phyloP scores from a whole-genome alignment of 2,113 vertebrate species.

The Perca fluviatilis region DNA sequence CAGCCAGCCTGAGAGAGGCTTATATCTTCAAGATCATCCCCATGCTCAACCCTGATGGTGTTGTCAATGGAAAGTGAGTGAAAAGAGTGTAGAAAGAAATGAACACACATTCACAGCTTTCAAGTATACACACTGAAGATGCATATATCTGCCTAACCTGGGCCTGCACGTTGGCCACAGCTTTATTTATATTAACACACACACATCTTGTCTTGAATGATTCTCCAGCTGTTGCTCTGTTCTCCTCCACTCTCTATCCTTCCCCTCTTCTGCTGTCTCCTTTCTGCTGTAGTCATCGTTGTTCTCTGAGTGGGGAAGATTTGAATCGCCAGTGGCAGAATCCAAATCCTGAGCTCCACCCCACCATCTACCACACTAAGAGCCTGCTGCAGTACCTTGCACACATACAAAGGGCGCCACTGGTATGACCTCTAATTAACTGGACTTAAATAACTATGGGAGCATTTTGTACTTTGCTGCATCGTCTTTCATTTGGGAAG shows the following conservation, averaged over 20 bases:
- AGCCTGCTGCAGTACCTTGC: slow-evolving; percentile 96
- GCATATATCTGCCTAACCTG: slow-evolving; percentile 9
- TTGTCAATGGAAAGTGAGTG: slow-evolving; percentile 98
- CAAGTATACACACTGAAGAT: slow-evolving; percentile 29
- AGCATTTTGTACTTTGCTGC: slow-evolving; percentile 23
- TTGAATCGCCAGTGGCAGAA: slow-evolving; percentile 98
- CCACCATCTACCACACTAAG: slow-evolving; percentile 98
- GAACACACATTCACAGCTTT: slow-evolving; percentile 10
- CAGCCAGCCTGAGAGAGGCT: slow-evolving; percentile 92
- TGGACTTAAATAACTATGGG: slow-evolving; percentile 30
- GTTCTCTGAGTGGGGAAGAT: slow-evolving; percentile 98
- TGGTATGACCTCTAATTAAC: slow-evolving; percentile 84
- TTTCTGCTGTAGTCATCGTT: slow-evolving; percentile 90
- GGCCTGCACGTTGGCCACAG: slow-evolving; percentile 22
- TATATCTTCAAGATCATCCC: slow-evolving; percentile 99
- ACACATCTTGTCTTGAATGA: slow-evolving; percentile 37
- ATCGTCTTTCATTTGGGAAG: slow-evolving; percentile 30
- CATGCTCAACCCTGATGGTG: slow-evolving; percentile 99
- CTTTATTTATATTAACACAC: slow-evolving; percentile 28
- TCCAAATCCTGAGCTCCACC: slow-evolving; percentile 94
- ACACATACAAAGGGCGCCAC: slow-evolving; percentile 92
- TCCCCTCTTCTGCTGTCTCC: slow-evolving; percentile 24
- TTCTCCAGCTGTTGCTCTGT: slow-evolving; percentile 49
- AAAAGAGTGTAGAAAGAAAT: neutral
- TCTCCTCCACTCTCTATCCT: slow-evolving; percentile 39